Conservation (phyloP, 1,140 invertebrate genomes). For the Hetaerina americana region DNA sequence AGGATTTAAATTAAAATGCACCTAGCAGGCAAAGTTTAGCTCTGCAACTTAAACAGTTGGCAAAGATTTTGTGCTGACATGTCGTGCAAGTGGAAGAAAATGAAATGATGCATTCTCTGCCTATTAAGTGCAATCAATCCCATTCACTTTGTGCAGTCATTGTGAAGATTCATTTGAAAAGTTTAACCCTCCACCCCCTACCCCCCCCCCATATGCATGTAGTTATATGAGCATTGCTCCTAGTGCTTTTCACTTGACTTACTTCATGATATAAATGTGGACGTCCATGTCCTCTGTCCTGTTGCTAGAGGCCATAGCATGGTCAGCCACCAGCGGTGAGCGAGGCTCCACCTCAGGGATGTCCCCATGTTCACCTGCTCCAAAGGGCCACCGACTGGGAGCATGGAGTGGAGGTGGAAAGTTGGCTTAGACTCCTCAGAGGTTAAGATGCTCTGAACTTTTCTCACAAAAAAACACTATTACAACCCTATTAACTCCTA, state of each 20-base stretch:
- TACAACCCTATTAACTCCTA: too few species aligned
- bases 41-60: neutral
- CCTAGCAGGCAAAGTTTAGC: neutral
- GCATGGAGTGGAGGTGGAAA: neutral
- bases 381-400: conserved; percentile 31
- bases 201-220: neutral
- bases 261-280: conserved; percentile 31
- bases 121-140: neutral
- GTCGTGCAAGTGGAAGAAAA: too few species aligned
- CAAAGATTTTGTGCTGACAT: too few species aligned
- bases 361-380: conserved; percentile 23
- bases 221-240: neutral
- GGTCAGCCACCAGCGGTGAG: conserved; percentile 21
- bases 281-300: conserved; percentile 25
- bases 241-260: too few species aligned
- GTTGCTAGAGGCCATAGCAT: conserved; percentile 23
- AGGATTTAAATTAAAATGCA: too few species aligned
- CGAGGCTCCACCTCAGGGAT: conserved; percentile 23
- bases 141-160: too few species aligned
- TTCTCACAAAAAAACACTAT: too few species aligned
- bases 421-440: neutral
- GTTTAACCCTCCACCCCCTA: too few species aligned
- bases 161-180: neutral
- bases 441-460: too few species aligned
- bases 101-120: neutral